Evolutionary conservation across 2,888 invertebrate genomes (phyloP).

Genomic region (Apodemia mormo): DNA sequence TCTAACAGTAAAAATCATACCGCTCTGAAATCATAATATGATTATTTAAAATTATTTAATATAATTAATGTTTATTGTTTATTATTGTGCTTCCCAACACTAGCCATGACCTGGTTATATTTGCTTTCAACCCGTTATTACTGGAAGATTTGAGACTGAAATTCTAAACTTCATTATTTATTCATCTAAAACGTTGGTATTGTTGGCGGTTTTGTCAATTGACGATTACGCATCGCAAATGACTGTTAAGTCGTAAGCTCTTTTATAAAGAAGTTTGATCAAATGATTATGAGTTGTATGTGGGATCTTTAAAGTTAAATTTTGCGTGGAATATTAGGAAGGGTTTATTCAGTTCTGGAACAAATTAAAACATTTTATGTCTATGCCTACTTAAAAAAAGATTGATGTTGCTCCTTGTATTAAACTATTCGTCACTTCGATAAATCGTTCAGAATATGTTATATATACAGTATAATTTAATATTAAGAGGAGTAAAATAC

Average conservation of each 20-base stretch:
- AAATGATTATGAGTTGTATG: neutral
- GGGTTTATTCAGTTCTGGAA: neutral
- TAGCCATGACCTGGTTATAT: constrained; percentile 61
- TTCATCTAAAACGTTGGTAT: constrained; percentile 57
- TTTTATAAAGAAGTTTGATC: constrained; percentile 11
- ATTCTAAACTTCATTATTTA: constrained; percentile 74
- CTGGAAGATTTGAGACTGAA: constrained; percentile 68
- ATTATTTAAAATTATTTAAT: neutral
- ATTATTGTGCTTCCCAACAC: neutral
- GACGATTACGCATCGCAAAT: constrained; percentile 16
- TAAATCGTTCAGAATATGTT: no score
- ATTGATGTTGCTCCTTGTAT: no score
- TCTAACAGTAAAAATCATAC: no score
- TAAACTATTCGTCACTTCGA: no score
- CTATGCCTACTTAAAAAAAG: no score
- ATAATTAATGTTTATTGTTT: neutral
- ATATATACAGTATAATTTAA: no score
- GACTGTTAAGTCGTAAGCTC: constrained; percentile 13
- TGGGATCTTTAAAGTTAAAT: neutral
- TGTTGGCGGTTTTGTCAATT: constrained; percentile 27
- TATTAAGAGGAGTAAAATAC: no score
- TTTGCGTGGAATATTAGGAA: neutral
- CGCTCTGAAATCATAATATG: no score
- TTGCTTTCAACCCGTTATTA: constrained; percentile 75
- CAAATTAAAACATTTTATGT: constrained; percentile 3